Evolutionary conservation across 2,113 vertebrate genomes (phyloP), one percentile per base, ranked within the genome.

Genomic region (Platanista minor): DNA sequence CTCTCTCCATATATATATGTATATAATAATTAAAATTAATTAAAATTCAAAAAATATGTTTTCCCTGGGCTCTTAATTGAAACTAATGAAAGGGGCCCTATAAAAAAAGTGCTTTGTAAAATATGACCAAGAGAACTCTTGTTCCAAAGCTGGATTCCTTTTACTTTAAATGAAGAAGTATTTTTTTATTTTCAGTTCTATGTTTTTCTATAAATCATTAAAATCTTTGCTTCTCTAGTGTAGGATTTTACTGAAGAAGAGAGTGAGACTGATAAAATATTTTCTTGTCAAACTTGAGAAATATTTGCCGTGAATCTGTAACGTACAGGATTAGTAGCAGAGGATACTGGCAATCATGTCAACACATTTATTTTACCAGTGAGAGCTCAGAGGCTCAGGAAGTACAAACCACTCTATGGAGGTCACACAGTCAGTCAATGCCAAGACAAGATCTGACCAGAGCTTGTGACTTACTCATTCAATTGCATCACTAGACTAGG

Each of bases 101-200:
- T 83, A 72, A 27, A 74, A 90, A 66, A 92, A 57, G 2, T 11
- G 17, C 61, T 93, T 83, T 85, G 41, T 80, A 78, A 93, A 88
- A 96, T 31, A 25, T 59, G 59, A 57, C 13, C 9, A 20, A 89
- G 62, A 49, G 36, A 27, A 83, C 8, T 80, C 41, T 88, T 25
- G 18, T 77, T 95, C 57, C 89, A 71, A 97, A 95, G 86, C 25
- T 67, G 33, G 59, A n/a, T 52, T 94, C 43, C 31, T 72, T 75
- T 75, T 85, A 72, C 87, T 17, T 5, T 61, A 66, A 61, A 71
- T 39, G 25, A 54, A 84, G 7, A 74, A 39, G 1, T n/a, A 33
- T 5, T 72, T 23, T 41, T 43, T 67, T 66, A 21, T 75, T 36
- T 52, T 91, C 8, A 57, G 5, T 64, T 95, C 72, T 77, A 13